A percentile compares a stretch with the other conserved stretches of the same genome.
Evolutionary conservation across 1,140 invertebrate genomes (phyloP).

Genomic region (Brachionus plicatilis): DNA sequence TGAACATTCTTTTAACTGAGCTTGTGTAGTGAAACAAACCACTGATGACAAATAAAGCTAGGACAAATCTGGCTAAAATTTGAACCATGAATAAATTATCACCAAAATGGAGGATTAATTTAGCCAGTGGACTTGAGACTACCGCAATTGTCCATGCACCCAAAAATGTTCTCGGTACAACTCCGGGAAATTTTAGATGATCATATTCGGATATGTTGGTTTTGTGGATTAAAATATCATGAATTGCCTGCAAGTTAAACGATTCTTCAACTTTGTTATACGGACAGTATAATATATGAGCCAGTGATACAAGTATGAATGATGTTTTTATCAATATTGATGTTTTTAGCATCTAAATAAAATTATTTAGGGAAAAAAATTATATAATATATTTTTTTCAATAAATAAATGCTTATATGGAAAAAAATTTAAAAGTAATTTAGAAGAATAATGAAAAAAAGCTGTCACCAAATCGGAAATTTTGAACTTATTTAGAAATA

Average conservation of each 20-base stretch:
- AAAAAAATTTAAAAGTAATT: no score
- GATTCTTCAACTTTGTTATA: constrained; percentile 99
- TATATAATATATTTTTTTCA: background rate
- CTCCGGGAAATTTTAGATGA: constrained; percentile 93
- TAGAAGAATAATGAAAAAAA: no score
- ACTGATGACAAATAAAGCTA: constrained; percentile 70
- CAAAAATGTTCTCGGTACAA: constrained; percentile 91
- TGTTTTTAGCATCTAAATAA: background rate
- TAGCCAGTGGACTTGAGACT: constrained; percentile 67
- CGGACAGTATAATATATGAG: constrained; percentile 69
- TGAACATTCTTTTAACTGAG: constrained; percentile 65
- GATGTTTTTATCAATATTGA: background rate
- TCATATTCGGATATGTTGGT: constrained; percentile 88
- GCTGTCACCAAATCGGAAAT: no score
- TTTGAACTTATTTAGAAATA: no score
- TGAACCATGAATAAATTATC: background rate
- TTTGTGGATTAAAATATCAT: constrained; percentile 86
- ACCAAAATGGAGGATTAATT: background rate
- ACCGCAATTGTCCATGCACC: constrained; percentile 79
- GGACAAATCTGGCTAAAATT: constrained; percentile 64
- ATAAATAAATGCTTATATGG: no score
- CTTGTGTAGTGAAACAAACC: constrained; percentile 67
- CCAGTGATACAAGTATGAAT: background rate
- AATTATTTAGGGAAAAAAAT: background rate
- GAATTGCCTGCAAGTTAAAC: constrained; percentile 93